Percentiles rank a stretch among this genome's conserved stretches.
phyloP scores from a whole-genome alignment of 2,797 vertebrate species.

The Agapornis canus region DNA sequence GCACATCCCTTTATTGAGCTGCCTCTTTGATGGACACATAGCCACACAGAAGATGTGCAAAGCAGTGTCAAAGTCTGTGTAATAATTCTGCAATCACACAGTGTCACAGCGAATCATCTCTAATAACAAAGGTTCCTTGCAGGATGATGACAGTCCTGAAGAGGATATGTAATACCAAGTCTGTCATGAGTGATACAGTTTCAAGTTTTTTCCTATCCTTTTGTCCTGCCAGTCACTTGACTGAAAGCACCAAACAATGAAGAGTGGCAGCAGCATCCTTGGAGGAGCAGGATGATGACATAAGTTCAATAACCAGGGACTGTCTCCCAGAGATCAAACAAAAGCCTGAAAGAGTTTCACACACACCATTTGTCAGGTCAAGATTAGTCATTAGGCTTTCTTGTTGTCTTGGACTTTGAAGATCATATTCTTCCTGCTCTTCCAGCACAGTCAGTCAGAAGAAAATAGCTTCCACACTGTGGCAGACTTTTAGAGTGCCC shows the following conservation, averaged over 20 bases:
- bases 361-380: not conserved
- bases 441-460: not conserved
- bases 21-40: not conserved
- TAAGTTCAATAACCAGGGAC: not conserved
- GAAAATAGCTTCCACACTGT: not conserved
- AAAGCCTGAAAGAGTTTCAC: not conserved
- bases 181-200: not conserved
- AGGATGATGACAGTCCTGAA: not conserved
- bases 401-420: not conserved
- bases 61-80: not conserved
- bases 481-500: not conserved
- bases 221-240: not conserved
- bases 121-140: not conserved
- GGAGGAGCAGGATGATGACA: not conserved
- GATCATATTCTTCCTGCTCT: not conserved
- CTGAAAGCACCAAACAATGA: not conserved
- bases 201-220: not conserved
- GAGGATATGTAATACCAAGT: not conserved
- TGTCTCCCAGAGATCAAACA: not conserved
- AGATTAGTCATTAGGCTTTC: not conserved
- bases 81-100: constrained; percentile 22
- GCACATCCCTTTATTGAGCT: not conserved
- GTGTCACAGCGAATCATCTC: not conserved
- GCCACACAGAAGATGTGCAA: not conserved
- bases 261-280: not conserved